phyloP scores from a whole-genome alignment of 2,888 invertebrate species.

The Dicyrtoma fusca region DNA sequence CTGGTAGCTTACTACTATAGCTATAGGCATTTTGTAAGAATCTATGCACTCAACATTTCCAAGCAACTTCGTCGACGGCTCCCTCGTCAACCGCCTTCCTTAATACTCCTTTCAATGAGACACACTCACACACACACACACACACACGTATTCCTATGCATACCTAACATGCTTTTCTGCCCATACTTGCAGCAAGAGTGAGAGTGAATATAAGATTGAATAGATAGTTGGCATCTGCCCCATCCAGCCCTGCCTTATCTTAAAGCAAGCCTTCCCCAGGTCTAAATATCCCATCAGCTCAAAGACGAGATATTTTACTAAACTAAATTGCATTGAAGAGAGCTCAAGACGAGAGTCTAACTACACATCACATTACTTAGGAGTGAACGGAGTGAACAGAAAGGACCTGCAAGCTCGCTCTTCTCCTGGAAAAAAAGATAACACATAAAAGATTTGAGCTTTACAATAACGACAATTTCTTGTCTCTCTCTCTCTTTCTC shows the following conservation, averaged over 20 bases:
- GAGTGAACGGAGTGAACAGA: background rate
- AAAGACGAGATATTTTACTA: background rate
- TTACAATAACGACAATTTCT: too few species aligned
- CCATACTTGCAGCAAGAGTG: background rate
- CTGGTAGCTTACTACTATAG: too few species aligned
- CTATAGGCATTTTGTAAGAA: too few species aligned
- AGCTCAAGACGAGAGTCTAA: background rate
- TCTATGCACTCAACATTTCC: too few species aligned
- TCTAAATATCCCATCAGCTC: conserved; percentile 8
- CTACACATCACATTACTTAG: too few species aligned
- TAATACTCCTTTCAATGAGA: too few species aligned
- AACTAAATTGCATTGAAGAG: background rate
- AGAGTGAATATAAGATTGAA: background rate
- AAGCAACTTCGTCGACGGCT: background rate
- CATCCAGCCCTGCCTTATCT: background rate
- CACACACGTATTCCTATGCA: too few species aligned
- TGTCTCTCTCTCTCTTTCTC: too few species aligned
- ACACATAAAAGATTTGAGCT: too few species aligned
- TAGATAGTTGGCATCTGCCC: conserved; percentile 21
- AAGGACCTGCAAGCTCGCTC: background rate
- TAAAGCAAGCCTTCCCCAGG: background rate
- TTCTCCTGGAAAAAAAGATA: too few species aligned
- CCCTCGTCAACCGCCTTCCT: background rate
- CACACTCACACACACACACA: too few species aligned
- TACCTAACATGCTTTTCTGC: too few species aligned